phyloP scores from a whole-genome alignment of 37 sponge, comb jelly and placozoan genomes.

The Tethya wilhelma region DNA sequence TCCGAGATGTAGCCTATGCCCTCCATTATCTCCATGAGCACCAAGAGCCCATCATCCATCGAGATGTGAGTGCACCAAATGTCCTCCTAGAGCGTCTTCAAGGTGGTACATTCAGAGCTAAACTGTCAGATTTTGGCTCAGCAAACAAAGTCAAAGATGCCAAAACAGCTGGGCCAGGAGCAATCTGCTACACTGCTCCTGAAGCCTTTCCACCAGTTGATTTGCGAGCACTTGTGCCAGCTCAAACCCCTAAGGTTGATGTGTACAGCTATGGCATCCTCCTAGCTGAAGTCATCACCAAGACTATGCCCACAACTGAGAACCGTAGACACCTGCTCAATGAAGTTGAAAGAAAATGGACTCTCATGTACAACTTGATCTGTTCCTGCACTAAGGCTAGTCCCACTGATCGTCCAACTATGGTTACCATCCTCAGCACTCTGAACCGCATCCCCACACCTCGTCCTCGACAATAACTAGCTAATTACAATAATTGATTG shows the following conservation, averaged over 20 bases:
- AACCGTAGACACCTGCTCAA: neutral
- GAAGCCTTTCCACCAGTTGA: conserved; percentile 43
- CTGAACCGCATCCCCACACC: neutral
- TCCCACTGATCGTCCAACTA: conserved; percentile 27
- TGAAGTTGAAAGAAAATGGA: conserved; percentile 1
- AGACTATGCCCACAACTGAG: conserved; percentile 43
- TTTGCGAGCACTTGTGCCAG: too few species aligned
- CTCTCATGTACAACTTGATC: conserved; percentile 17
- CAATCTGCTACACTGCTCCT: conserved; percentile 69
- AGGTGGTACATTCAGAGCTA: conserved; percentile 47
- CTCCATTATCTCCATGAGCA: conserved; percentile 72
- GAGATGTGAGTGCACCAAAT: conserved; percentile 81
- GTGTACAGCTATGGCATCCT: conserved; percentile 84
- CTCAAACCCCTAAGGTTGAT: conserved; percentile 77
- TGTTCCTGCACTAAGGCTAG: conserved; percentile 12
- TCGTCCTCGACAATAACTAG: neutral
- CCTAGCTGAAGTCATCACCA: conserved; percentile 50
- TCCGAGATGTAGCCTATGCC: conserved; percentile 59
- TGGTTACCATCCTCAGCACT: neutral
- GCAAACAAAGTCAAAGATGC: conserved; percentile 49
- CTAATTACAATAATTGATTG: too few species aligned
- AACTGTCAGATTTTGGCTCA: conserved; percentile 79
- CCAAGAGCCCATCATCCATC: conserved; percentile 73
- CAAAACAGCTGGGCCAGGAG: conserved; percentile 45
- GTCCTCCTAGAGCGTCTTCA: conserved; percentile 46